phyloP scores from a whole-genome alignment of 37 sponge, comb jelly and placozoan species.

The Chondrosia reniformis region DNA sequence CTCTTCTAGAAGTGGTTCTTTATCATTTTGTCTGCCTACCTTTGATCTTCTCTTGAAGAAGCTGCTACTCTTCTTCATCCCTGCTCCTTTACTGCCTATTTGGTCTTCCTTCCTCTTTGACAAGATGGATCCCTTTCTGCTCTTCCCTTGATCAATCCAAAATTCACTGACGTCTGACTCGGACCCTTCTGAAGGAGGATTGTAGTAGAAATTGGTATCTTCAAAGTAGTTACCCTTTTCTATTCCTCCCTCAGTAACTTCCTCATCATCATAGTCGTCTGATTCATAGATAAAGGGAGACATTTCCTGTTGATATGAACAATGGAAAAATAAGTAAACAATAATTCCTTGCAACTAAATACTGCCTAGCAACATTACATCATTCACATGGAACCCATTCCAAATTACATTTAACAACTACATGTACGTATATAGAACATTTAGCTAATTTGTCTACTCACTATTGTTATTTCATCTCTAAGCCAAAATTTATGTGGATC shows the following conservation, averaged over 20 bases:
- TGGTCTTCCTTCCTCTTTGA: neutral
- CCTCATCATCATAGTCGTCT: slow-evolving; percentile 29
- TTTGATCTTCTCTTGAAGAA: neutral
- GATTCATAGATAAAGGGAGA: slow-evolving; percentile 25
- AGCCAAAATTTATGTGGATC: slow-evolving; percentile 54
- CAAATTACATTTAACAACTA: too few species aligned
- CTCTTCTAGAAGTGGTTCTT: neutral
- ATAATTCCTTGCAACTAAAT: neutral
- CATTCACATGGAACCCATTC: too few species aligned
- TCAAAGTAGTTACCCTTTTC: neutral
- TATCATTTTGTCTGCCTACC: neutral
- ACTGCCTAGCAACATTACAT: neutral
- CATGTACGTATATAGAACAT: neutral
- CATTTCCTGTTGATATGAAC: slow-evolving; percentile 32
- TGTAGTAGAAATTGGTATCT: slow-evolving; percentile 11
- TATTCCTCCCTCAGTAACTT: slow-evolving; percentile 5
- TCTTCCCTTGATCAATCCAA: slow-evolving; percentile 17
- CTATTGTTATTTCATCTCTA: slow-evolving; percentile 56
- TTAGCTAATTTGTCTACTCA: slow-evolving; percentile 20
- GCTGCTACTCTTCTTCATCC: slow-evolving; percentile 10
- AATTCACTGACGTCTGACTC: slow-evolving; percentile 52
- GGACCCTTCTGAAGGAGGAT: neutral
- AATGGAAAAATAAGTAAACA: neutral
- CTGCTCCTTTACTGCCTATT: too few species aligned
- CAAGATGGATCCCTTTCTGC: neutral